Conservation (phyloP, 1,140 invertebrate genomes). For the Probaryconus sp. region DNA sequence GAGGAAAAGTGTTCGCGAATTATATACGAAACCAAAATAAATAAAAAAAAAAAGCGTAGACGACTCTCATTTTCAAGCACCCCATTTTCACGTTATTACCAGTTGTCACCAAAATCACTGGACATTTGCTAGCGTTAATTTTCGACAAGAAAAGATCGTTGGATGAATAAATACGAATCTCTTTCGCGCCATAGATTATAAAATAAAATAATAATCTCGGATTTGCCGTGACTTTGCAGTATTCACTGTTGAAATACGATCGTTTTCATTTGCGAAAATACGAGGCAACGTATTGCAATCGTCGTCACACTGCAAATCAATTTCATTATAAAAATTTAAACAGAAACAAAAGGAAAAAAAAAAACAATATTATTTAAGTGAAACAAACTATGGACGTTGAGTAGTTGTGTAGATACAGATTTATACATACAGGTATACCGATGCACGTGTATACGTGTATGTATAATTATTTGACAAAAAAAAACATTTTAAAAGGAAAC, state of each 20-base stretch:
- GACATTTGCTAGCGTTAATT: slow-evolving; percentile 36
- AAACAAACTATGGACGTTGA: slow-evolving; percentile 64
- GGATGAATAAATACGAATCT: slow-evolving; percentile 37
- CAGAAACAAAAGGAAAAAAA: slow-evolving; percentile 24
- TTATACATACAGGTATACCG: slow-evolving; percentile 34
- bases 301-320: slow-evolving; percentile 44
- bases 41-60: slow-evolving; percentile 21
- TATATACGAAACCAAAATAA: slow-evolving; percentile 6
- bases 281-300: slow-evolving; percentile 28
- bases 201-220: no score
- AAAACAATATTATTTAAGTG: no score
- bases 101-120: slow-evolving; percentile 10
- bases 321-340: slow-evolving; percentile 25
- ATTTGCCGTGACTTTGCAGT: slow-evolving; percentile 1
- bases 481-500: slow-evolving; percentile 32
- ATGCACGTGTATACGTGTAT: background rate
- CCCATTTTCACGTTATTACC: slow-evolving; percentile 29
- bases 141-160: slow-evolving; percentile 10
- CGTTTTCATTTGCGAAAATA: slow-evolving; percentile 37
- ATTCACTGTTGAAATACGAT: slow-evolving; percentile 32
- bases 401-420: slow-evolving; percentile 65
- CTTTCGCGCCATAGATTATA: slow-evolving; percentile 21
- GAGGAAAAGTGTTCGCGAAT: slow-evolving; percentile 14
- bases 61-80: slow-evolving; percentile 21
- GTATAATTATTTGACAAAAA: slow-evolving; percentile 26